Conservation (phyloP, 2,888 invertebrate genomes). For the Odontomyia ornata region DNA sequence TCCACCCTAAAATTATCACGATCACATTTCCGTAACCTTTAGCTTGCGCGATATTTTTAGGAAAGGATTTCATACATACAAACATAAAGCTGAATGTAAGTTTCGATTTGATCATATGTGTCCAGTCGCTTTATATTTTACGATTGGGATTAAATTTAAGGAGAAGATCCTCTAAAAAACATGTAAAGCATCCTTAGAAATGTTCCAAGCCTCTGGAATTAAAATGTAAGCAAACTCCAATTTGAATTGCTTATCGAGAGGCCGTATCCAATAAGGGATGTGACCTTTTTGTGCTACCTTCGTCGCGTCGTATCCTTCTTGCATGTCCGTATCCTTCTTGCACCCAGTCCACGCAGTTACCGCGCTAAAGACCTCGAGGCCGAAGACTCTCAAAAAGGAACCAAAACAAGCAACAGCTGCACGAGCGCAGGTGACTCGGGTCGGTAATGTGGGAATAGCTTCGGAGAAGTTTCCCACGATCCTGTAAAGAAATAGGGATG, state of each 20-base stretch:
- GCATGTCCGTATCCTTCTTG: conserved; percentile 23
- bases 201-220: background rate
- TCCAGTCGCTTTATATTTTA: too few species aligned
- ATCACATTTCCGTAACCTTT: background rate
- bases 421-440: conserved; percentile 52
- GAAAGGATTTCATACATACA: too few species aligned
- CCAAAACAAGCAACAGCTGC: conserved; percentile 49
- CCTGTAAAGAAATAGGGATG: conserved; percentile 45
- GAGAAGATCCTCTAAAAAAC: background rate
- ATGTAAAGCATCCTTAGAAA: background rate
- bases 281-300: background rate
- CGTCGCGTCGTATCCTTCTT: background rate
- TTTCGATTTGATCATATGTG: too few species aligned
- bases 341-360: background rate
- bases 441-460: conserved; percentile 62
- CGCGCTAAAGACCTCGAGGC: background rate
- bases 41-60: too few species aligned
- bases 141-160: background rate
- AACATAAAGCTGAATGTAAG: too few species aligned
- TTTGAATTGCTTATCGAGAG: background rate
- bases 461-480: conserved; percentile 64
- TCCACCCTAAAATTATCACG: background rate
- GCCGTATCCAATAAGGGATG: conserved; percentile 3
- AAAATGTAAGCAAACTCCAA: background rate
- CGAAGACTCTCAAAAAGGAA: conserved; percentile 43